phyloP scores from a whole-genome alignment of 2,888 invertebrate genomes.

The Phaonia tiefii region DNA sequence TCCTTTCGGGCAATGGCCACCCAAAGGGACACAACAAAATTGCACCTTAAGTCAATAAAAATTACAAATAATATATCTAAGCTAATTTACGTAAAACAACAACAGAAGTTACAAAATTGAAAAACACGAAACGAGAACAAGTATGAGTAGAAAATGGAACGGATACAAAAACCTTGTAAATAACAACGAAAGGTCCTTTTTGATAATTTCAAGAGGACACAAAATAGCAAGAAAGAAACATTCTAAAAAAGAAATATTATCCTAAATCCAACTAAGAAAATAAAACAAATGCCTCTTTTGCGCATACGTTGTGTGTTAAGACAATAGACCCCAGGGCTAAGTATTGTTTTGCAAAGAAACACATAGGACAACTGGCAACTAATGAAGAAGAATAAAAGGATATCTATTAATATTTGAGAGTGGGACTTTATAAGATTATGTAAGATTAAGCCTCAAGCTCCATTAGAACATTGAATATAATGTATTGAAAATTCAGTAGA shows the following conservation, averaged over 20 bases:
- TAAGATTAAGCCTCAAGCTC: too few relatives aligned
- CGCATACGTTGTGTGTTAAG: constrained; percentile 6
- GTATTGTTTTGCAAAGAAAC: constrained; percentile 3
- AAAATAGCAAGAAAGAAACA: not conserved
- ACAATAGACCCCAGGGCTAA: constrained; percentile 5
- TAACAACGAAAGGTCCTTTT: not conserved
- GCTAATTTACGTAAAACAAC: constrained; percentile 33
- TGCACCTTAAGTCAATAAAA: constrained; percentile 53
- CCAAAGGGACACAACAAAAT: not conserved
- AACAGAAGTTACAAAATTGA: not conserved
- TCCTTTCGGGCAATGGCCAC: not conserved
- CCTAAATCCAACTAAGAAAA: too few relatives aligned
- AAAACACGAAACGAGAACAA: too few relatives aligned
- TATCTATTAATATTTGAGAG: too few relatives aligned
- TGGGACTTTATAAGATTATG: too few relatives aligned
- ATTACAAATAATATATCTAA: constrained; percentile 50
- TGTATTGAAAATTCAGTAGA: too few relatives aligned
- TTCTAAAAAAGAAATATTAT: not conserved
- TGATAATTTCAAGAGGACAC: not conserved
- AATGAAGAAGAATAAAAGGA: constrained; percentile 3
- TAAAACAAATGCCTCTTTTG: not conserved
- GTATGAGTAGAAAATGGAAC: not conserved
- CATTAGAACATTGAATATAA: too few relatives aligned
- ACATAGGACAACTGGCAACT: not conserved
- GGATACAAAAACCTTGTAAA: not conserved